Evolutionary conservation across 2,797 vertebrate species (phyloP).

Genomic region (Acanthornis magna): DNA sequence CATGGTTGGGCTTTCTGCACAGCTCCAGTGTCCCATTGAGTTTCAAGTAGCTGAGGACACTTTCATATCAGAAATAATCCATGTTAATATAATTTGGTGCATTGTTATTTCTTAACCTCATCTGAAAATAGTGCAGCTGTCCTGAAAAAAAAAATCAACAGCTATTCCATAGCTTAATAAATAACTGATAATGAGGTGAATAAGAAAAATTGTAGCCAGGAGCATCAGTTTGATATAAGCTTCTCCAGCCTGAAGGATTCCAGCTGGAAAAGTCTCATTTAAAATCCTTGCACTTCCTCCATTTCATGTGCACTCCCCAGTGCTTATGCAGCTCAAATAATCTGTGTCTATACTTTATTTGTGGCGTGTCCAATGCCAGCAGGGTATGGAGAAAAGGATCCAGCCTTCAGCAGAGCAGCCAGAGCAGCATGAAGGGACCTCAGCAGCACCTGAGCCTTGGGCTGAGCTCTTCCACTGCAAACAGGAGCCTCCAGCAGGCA

Average conservation of each 20-base stretch:
- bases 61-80: not conserved
- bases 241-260: not conserved
- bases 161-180: not conserved
- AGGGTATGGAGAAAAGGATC: not conserved
- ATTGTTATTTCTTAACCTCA: not conserved
- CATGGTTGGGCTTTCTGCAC: not conserved
- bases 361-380: not conserved
- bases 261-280: not conserved
- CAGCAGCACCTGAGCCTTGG: not conserved
- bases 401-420: not conserved
- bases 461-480: not conserved
- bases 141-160: not conserved
- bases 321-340: not conserved
- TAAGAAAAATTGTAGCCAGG: not conserved
- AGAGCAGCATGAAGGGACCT: not conserved
- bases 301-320: not conserved
- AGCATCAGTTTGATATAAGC: not conserved
- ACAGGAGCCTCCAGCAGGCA: not conserved
- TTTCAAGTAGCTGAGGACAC: not conserved
- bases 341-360: fast-evolving
- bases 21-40: not conserved
- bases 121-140: not conserved
- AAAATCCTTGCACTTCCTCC: not conserved
- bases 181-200: not conserved
- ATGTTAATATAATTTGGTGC: not conserved